A percentile compares a stretch with the other conserved stretches of the same genome.
Conservation (phyloP, 1,140 invertebrate species). For the Drosophila lacteicornis region DNA sequence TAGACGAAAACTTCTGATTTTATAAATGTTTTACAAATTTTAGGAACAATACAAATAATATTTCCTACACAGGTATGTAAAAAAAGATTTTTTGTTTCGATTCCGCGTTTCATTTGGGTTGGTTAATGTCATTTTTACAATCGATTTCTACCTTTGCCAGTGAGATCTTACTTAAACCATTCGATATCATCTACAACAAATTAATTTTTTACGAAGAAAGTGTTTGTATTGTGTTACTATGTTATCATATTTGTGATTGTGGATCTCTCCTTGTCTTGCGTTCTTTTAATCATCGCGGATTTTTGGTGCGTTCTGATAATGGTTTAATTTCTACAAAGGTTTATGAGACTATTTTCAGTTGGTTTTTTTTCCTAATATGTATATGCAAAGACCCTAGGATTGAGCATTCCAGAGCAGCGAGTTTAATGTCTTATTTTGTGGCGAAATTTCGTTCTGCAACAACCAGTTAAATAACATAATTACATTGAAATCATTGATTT, state of each 20-base stretch:
- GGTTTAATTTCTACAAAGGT: neutral
- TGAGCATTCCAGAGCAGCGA: conserved; percentile 26
- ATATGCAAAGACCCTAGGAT: conserved; percentile 9
- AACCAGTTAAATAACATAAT: neutral
- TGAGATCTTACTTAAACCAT: conserved; percentile 27
- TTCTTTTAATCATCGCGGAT: conserved; percentile 33
- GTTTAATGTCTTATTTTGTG: conserved; percentile 6
- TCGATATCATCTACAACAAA: conserved; percentile 47
- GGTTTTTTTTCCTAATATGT: conserved; percentile 22
- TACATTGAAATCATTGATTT: neutral
- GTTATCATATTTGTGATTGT: conserved; percentile 48
- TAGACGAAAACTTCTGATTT: neutral
- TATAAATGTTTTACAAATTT: neutral
- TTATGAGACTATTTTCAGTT: conserved; percentile 6
- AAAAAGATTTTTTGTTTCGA: conserved; percentile 1
- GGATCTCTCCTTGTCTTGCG: conserved; percentile 35
- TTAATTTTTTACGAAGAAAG: conserved; percentile 42
- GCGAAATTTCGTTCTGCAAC: neutral
- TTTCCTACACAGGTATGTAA: neutral
- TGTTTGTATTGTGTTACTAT: conserved; percentile 43
- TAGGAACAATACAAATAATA: neutral
- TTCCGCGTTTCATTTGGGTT: conserved; percentile 23
- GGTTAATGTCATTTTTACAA: neutral
- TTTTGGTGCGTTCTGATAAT: conserved; percentile 32
- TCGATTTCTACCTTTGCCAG: neutral